phyloP scores from a whole-genome alignment of 2,113 vertebrate species.

The Salvelinus fontinalis region DNA sequence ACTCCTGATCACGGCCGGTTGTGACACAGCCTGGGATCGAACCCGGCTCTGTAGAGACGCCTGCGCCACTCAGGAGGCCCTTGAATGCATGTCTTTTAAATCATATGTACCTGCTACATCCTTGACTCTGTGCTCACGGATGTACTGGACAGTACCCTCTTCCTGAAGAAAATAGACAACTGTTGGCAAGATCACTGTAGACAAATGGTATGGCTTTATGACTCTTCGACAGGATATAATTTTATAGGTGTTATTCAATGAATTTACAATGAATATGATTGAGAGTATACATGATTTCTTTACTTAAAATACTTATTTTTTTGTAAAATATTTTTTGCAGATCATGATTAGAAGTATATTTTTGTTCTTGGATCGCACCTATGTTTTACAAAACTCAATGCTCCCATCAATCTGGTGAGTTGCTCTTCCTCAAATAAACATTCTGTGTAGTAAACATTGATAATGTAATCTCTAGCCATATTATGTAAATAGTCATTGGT shows the following conservation, averaged over 20 bases:
- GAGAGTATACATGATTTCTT: not conserved
- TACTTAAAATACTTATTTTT: not conserved
- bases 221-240: not conserved
- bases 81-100: not conserved
- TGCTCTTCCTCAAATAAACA: rapidly evolving
- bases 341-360: constrained; percentile 99
- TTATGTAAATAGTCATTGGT: not conserved
- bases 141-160: constrained; percentile 97
- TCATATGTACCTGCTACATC: constrained; percentile 37
- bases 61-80: too few relatives aligned
- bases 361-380: constrained; percentile 98
- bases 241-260: not conserved
- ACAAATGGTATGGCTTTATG: constrained; percentile 87
- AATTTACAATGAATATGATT: not conserved
- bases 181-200: constrained; percentile 99
- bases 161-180: constrained; percentile 98
- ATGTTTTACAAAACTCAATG: constrained; percentile 99
- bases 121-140: constrained; percentile 85
- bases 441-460: not conserved
- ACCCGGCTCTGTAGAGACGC: too few relatives aligned
- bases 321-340: constrained; percentile 65
- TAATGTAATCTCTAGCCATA: not conserved
- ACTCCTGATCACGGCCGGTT: too few relatives aligned
- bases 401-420: constrained; percentile 98
- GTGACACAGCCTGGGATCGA: too few relatives aligned